Evolutionary conservation across 30 jellyfish, hydroid and myxozoan species (phyloP), one percentile per base, ranked within the genome.

Genomic region (Mastigias papua): DNA sequence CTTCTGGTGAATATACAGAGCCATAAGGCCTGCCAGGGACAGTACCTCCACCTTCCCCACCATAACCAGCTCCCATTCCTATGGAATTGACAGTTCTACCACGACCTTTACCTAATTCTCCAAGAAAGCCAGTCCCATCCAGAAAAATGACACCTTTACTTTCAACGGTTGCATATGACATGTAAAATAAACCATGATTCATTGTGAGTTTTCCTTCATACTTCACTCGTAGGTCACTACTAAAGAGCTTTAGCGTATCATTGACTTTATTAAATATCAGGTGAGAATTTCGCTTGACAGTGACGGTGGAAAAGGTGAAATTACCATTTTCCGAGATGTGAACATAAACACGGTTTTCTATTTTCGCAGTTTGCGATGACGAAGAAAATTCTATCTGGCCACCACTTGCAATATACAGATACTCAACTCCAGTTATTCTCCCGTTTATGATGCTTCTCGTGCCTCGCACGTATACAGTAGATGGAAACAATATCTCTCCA

Each of bases 11-110:
- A 49, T 86, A 86, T 33, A 86, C 94, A 19, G 94, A 86, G 28
- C 89, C 94, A 42, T 86, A 86, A 0, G 94, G 89, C 49, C 42
- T 73, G n/a, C 94, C 88, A 9, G 61, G 89, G 21, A 19, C 28
- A 15, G 74, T 49, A 34, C 94, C 94, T 25, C 94, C 89, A 28
- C 94, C 88, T 48, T 86, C 68, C 1, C 94, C 89, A 2, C 94
- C 94, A 86, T 86, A 49, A 5, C 94, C 94, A 48, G 94, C 94
- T 26, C 94, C 94, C 78, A 73, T 73, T 20, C 94, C 94, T 3
- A 73, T 33, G 9, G 28, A 34, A 33, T 86, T 69, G 22, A 76
- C 65, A 0, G 94, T 86, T 11, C 22, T 37, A 1, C 94, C 94
- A 21, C 48, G 28, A 15, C 94, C 89, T 63, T 62, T 74, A n/a